phyloP scores from a whole-genome alignment of 2,113 vertebrate genomes.

The Puntigrus tetrazona region DNA sequence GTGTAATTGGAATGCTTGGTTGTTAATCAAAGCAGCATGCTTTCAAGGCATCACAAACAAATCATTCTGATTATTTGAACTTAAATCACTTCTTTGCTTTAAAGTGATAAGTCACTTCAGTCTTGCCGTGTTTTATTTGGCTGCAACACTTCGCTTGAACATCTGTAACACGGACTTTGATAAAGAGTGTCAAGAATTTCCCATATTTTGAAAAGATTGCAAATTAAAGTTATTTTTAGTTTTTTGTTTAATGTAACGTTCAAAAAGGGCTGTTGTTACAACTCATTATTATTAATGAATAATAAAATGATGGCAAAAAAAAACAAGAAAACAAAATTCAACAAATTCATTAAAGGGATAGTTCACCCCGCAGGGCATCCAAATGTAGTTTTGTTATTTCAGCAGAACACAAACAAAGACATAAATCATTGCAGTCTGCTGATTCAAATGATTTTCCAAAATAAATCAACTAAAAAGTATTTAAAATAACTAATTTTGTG shows the following conservation, averaged over 20 bases:
- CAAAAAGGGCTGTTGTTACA: neutral
- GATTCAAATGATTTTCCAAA: too few species aligned
- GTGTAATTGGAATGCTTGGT: neutral
- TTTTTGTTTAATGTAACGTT: neutral
- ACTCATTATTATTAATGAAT: too few species aligned
- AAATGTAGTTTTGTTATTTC: too few species aligned
- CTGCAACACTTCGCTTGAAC: neutral
- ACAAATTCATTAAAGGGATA: too few species aligned
- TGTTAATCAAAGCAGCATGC: constrained; percentile 6
- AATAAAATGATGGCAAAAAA: too few species aligned
- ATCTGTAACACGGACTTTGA: neutral
- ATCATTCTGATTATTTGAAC: constrained; percentile 14
- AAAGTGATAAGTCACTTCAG: neutral
- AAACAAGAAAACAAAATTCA: too few species aligned
- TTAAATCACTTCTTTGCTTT: neutral
- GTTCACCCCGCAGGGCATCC: too few species aligned
- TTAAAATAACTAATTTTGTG: too few species aligned
- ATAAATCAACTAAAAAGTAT: too few species aligned
- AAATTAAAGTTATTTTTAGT: neutral
- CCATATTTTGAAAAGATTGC: neutral
- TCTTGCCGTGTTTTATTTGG: neutral
- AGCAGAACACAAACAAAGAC: too few species aligned
- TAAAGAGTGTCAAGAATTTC: neutral
- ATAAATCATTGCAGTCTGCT: too few species aligned
- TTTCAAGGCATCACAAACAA: neutral